These are phyloP conservation scores for Acanthurus tractus DNA, from an alignment of 2,797 vertebrate species.

Conservation along the genomic window DNA sequence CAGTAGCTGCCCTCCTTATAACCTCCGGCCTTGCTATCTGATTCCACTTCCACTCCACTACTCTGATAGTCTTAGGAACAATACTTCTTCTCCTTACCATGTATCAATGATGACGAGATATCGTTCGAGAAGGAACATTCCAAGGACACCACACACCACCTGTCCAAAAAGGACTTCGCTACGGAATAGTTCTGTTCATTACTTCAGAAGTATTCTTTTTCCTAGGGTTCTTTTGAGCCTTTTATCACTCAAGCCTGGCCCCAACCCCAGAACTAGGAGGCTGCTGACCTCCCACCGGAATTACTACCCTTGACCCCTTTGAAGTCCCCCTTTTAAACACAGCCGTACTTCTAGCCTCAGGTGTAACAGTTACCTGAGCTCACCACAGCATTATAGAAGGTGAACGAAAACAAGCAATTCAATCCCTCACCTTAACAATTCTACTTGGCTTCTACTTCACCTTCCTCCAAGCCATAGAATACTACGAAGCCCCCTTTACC, in stretches of 20 bases:
- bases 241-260: too few relatives aligned
- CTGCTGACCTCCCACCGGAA: too few relatives aligned
- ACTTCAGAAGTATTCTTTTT: constrained; percentile 69
- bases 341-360: too few relatives aligned
- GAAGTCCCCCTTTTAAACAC: too few relatives aligned
- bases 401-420: constrained; percentile 18
- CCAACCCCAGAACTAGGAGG: too few relatives aligned
- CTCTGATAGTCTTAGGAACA: not conserved
- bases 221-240: too few relatives aligned
- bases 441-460: constrained; percentile 52
- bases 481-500: constrained; percentile 57
- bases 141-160: constrained; percentile 64
- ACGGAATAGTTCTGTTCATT: constrained; percentile 59
- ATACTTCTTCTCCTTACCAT: not conserved
- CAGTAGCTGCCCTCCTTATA: constrained; percentile 53
- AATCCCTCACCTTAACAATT: rapidly evolving
- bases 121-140: constrained; percentile 64
- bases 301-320: too few relatives aligned
- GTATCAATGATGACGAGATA: constrained; percentile 72
- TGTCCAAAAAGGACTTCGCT: constrained; percentile 53
- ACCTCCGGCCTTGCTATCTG: constrained; percentile 64
- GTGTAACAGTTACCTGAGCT: too few relatives aligned
- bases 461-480: constrained; percentile 39
- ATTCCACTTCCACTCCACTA: too few relatives aligned
- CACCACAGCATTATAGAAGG: constrained; percentile 64